Percentiles rank a stretch among this genome's conserved stretches.
phyloP scores from a whole-genome alignment of 2,797 vertebrate species.

The Thamnophis elegans region DNA sequence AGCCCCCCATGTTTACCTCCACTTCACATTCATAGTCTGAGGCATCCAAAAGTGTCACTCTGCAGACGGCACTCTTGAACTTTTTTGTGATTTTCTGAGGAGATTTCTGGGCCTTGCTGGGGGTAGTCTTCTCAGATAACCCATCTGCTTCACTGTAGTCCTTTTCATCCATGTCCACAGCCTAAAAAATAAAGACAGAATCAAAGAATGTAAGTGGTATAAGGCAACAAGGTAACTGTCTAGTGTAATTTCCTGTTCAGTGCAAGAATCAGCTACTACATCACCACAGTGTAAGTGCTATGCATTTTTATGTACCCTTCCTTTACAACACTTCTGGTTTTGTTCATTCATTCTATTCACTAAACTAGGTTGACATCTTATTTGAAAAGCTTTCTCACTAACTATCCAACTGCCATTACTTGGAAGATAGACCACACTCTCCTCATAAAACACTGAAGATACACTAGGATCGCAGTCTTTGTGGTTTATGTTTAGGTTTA shows the following conservation, averaged over 20 bases:
- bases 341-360: not conserved
- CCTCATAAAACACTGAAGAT: not conserved
- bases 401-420: not conserved
- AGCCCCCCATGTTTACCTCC: constrained; percentile 77
- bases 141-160: constrained; percentile 80
- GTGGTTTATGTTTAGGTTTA: no score
- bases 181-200: constrained; percentile 52
- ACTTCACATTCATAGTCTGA: constrained; percentile 88
- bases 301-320: not conserved
- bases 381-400: not conserved
- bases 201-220: not conserved
- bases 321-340: not conserved
- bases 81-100: constrained; percentile 92
- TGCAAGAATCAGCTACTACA: not conserved
- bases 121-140: constrained; percentile 88
- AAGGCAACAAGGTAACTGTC: not conserved
- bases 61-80: constrained; percentile 86
- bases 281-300: not conserved
- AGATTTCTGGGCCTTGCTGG: constrained; percentile 90
- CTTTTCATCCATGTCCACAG: constrained; percentile 79
- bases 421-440: not conserved
- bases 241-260: not conserved
- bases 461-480: not conserved
- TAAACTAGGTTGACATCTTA: not conserved
- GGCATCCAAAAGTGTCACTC: constrained; percentile 88